Evolutionary conservation across 2,888 invertebrate species (phyloP), one percentile per base, ranked within the genome.

Genomic region (Volucella zonaria): DNA sequence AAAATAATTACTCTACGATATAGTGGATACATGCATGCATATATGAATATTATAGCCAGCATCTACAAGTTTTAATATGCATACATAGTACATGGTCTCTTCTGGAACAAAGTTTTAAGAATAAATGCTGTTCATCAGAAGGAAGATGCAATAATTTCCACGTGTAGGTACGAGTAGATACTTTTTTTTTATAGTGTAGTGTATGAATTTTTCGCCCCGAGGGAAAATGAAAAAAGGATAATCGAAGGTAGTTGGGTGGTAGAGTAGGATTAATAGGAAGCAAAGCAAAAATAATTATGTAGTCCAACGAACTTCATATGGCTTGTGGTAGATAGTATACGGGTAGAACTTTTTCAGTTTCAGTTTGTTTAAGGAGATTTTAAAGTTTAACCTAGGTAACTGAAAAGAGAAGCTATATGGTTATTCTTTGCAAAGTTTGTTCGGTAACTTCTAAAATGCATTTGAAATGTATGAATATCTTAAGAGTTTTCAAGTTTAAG

Each of bases 131-230:
- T 77, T 81, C 85, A 77, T 67, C 67, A 67, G 73, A 76, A 58
- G 56, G 71, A 83, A 77, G 67, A 77, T 81, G 81, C 76, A 61
- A 85, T 73, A 85, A 81, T 77, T 85, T 61, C 75, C 81, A 85
- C 67, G 68, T n/a, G n/a, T n/a, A n/a, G n/a, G n/a, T 31, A 31
- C 31, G 6, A 31, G 6, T 76, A 73, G 66, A 76, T 71, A 75
- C 61, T 56, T 76, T 74, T 61, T 45, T 43, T 62, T 42, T 42
- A 6, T 23, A 23, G 23, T 23, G 23, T 1, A 18, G 18, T 18
- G 1, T 6, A 31, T 31, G 31, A 31, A 23, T 23, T 31, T 6
- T 3, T 1, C 6, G 31, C 31, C 6, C 31, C 31, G 6, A 6
- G 6, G 6, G 31, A 31, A 31, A 31, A 31, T 31, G 31, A 31